Conservation (phyloP, 2,888 invertebrate genomes). For the Proisotoma minuta region DNA sequence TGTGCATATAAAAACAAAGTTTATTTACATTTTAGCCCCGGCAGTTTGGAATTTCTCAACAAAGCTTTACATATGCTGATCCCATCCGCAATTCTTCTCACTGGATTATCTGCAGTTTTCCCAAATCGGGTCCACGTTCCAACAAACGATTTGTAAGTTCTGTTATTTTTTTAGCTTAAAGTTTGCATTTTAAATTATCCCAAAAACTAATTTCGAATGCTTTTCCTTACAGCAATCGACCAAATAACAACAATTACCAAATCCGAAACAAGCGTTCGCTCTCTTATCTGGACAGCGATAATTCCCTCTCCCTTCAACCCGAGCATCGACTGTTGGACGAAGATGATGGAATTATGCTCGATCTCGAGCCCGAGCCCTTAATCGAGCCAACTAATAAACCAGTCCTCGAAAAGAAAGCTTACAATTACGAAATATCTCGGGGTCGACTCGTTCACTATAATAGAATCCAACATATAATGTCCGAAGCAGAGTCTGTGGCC, state of each 20-base stretch:
- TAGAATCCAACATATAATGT: no score
- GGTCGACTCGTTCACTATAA: no score
- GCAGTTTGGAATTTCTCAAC: constrained; percentile 32
- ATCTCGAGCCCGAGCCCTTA: no score
- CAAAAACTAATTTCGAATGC: background rate
- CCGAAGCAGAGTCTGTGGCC: no score
- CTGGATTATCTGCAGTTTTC: constrained; percentile 45
- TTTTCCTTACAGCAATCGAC: background rate
- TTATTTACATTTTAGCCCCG: background rate
- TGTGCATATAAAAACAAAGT: background rate
- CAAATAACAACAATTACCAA: background rate
- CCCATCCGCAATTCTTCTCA: constrained; percentile 42
- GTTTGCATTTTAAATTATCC: background rate
- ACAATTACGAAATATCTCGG: no score
- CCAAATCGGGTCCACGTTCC: constrained; percentile 44
- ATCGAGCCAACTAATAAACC: no score
- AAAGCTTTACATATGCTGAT: constrained; percentile 42
- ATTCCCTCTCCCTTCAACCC: background rate
- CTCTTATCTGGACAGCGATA: background rate
- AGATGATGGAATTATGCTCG: no score
- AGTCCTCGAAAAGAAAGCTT: no score
- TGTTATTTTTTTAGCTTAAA: background rate
- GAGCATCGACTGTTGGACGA: background rate
- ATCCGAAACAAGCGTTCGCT: background rate
- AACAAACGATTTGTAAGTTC: constrained; percentile 22